Evolutionary conservation across 2,113 vertebrate genomes (phyloP), one percentile per base, ranked within the genome.

Genomic region (Myodes glareolus): DNA sequence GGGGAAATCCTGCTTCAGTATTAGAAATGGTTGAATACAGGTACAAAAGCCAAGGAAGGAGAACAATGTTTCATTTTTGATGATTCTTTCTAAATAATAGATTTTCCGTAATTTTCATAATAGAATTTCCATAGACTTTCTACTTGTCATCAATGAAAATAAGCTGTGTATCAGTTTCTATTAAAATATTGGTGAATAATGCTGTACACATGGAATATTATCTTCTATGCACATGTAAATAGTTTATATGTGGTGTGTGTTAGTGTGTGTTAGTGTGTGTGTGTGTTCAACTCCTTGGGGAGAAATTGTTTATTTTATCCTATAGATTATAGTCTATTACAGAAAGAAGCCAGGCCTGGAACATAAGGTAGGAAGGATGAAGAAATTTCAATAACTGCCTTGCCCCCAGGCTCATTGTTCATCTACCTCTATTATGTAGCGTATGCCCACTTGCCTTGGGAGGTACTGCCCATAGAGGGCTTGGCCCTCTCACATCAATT

Each of bases 1-100:
- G 52, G 36, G 45, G 47, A 94, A 94, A 75, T 12, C 13, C 9
- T 91, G 68, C 87, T 81, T 14, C 39, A 68, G 75, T 72, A 5
- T 3, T 55, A 33, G 19, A n/a, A 75, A 67, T 75, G 39, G 7
- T 72, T 70, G 9, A 52, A 52, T 13, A 68, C 67, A 88, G 29
- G 3, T 5, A 90, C 39, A 65, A 50, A 95, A 92, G 82, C 27
- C 78, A 90, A 58, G 27, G 77, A 94, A 96, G 33, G 52, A 84
- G 21, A 97, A 84, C 17, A 6, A 55, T 63, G 61, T 90, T 94
- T 97, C 42, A 80, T 75, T 95, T n/a, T 63, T 88, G 33, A 88
- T 55, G 42, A 82, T 82, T 76, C 47, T 82, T 77, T 50, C 7
- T 63, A 31, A 91, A 5, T 84, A 19, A 76, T 39, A 76, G 4